These are phyloP conservation scores for Euzophera pinguis DNA, from an alignment of 2,888 invertebrate genomes.

Conservation along the genomic window DNA sequence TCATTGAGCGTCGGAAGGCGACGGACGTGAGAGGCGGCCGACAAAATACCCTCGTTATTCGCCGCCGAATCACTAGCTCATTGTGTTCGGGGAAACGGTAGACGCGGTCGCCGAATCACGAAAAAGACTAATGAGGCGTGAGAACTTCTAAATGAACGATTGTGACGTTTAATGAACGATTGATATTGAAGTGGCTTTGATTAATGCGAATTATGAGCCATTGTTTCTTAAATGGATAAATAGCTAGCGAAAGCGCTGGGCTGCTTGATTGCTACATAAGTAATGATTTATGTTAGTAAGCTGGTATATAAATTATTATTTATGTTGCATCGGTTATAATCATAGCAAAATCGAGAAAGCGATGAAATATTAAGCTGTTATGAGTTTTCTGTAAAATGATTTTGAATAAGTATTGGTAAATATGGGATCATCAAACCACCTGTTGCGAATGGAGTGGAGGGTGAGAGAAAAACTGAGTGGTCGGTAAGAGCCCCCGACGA, in stretches of 20 bases:
- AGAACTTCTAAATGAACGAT: conserved; percentile 77
- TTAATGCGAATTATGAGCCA: conserved; percentile 47
- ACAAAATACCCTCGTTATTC: conserved; percentile 80
- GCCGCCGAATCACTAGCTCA: conserved; percentile 79
- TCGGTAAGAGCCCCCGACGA: conserved; percentile 30
- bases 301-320: not conserved
- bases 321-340: conserved; percentile 3
- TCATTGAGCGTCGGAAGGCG: conserved; percentile 81
- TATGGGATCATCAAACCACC: conserved; percentile 56
- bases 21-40: conserved; percentile 78
- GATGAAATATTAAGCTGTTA: conserved; percentile 6
- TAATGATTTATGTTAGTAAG: conserved; percentile 3
- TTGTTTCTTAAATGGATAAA: conserved; percentile 32
- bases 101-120: conserved; percentile 76
- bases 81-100: conserved; percentile 78
- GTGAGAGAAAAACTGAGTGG: conserved; percentile 63
- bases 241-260: not conserved
- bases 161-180: conserved; percentile 75
- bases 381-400: conserved; percentile 6
- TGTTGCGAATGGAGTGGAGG: conserved; percentile 56
- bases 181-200: conserved; percentile 63
- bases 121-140: conserved; percentile 79
- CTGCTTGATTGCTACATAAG: not conserved
- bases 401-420: conserved; percentile 30
- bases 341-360: conserved; percentile 5